These are phyloP conservation scores for Limnodromus scolopaceus DNA, from an alignment of 2,797 vertebrate species.

Conservation along the genomic window DNA sequence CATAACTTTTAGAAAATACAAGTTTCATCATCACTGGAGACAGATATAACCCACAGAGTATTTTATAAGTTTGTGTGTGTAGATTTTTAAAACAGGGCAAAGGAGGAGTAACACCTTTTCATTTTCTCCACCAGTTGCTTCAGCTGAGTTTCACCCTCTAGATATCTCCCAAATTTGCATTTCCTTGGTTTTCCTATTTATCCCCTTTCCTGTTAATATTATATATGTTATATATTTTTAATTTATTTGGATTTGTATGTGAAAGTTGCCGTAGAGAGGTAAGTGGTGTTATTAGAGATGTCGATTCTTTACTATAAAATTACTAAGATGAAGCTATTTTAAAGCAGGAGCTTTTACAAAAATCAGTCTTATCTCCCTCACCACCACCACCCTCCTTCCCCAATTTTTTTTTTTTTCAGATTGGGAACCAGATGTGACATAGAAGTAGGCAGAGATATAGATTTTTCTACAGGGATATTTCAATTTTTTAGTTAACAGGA, in stretches of 20 bases:
- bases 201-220: not conserved
- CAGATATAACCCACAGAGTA: not conserved
- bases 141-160: not conserved
- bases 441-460: not conserved
- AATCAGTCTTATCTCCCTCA: not conserved
- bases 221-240: not conserved
- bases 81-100: not conserved
- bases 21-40: not conserved
- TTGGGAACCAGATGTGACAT: not conserved
- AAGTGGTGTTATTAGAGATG: not conserved
- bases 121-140: not conserved
- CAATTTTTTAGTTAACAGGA: not conserved
- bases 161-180: not conserved
- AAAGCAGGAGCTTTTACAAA: not conserved
- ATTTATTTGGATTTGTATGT: not conserved
- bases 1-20: not conserved
- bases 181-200: not conserved
- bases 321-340: not conserved
- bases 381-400: too few species aligned
- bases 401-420: not conserved
- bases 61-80: not conserved
- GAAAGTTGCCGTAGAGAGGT: not conserved
- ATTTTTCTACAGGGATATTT: not conserved
- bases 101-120: not conserved
- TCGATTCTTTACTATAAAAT: not conserved